Evolutionary conservation across 2,888 invertebrate species (phyloP).

Genomic region (Acholoe squamosa): DNA sequence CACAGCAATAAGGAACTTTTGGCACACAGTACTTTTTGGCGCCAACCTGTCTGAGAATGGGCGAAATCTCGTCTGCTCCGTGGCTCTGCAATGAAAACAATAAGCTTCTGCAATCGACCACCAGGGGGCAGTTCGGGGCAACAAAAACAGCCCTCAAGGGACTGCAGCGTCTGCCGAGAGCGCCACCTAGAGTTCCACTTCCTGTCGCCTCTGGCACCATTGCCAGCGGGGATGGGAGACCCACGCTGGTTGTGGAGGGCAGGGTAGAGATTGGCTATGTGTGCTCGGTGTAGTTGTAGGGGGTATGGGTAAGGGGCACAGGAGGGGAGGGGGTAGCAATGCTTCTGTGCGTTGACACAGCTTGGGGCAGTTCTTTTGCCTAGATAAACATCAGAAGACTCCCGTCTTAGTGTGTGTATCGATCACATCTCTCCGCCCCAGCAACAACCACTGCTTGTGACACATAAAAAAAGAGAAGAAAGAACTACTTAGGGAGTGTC

Average conservation of each 20-base stretch:
- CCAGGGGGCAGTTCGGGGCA: neutral
- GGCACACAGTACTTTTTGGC: slow-evolving; percentile 12
- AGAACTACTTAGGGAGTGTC: neutral
- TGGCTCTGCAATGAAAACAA: slow-evolving; percentile 30
- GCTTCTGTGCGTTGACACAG: slow-evolving; percentile 58
- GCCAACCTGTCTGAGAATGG: slow-evolving; percentile 33
- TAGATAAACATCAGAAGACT: slow-evolving; percentile 53
- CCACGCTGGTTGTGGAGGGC: neutral
- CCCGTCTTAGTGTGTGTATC: slow-evolving; percentile 13
- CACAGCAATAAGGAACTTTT: neutral
- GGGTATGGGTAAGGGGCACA: neutral
- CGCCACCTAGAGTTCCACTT: slow-evolving; percentile 31
- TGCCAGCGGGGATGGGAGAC: slow-evolving; percentile 13
- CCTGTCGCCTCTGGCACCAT: neutral
- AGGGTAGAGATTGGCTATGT: neutral
- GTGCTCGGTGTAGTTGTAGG: neutral
- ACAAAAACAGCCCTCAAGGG: slow-evolving; percentile 32
- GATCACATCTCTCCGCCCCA: slow-evolving; percentile 28
- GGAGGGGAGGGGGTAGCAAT: slow-evolving; percentile 9
- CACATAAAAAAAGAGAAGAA: neutral
- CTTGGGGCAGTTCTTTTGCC: slow-evolving; percentile 53
- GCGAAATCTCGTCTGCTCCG: slow-evolving; percentile 25
- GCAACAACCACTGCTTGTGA: slow-evolving; percentile 26
- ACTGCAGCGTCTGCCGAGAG: slow-evolving; percentile 16
- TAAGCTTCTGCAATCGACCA: slow-evolving; percentile 40